Evolutionary conservation across 2,888 invertebrate genomes (phyloP).

Genomic region (Lathronympha strigana): DNA sequence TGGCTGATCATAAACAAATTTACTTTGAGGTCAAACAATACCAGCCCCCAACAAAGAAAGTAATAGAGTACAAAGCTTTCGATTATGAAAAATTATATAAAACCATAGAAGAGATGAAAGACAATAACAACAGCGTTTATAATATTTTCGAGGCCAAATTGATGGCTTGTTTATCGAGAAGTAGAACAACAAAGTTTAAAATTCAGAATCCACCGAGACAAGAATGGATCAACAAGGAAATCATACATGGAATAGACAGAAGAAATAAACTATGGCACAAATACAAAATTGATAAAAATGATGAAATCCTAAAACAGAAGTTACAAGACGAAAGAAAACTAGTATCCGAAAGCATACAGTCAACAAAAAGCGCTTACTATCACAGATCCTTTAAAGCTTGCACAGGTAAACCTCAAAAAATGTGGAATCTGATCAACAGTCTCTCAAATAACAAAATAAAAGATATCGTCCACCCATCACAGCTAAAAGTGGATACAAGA

Average conservation of each 20-base stretch:
- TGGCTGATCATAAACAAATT: not conserved
- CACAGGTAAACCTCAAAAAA: not conserved
- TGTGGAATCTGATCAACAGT: not conserved
- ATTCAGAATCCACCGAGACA: not conserved
- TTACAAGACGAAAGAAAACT: not conserved
- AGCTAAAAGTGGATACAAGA: too few relatives aligned
- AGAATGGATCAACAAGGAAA: not conserved
- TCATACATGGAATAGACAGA: not conserved
- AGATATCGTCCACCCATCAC: too few relatives aligned
- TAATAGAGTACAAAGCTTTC: not conserved
- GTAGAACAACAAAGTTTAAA: not conserved
- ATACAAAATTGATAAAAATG: not conserved
- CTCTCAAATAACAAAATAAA: too few relatives aligned
- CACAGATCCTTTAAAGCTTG: not conserved
- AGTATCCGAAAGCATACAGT: not conserved
- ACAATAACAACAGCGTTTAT: not conserved
- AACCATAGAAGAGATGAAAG: not conserved
- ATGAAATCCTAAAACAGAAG: not conserved
- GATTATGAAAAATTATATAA: not conserved
- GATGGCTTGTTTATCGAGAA: not conserved
- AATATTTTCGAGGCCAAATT: not conserved
- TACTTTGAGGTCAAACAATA: constrained; percentile 3
- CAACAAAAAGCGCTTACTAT: not conserved
- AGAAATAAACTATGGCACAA: not conserved
- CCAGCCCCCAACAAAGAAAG: not conserved